phyloP scores from a whole-genome alignment of 2,888 invertebrate genomes.

The Catonia carolina region DNA sequence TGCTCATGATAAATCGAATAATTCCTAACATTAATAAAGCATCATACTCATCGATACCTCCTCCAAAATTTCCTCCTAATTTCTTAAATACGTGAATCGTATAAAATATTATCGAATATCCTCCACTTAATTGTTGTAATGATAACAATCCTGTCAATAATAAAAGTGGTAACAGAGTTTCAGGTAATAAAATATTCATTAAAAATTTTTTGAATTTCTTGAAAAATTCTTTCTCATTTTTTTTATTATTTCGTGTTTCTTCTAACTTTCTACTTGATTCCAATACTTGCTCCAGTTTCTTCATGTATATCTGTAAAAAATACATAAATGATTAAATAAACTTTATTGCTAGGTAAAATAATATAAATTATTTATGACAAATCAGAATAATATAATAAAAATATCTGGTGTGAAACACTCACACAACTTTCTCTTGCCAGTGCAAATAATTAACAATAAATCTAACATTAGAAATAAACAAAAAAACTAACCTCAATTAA shows the following conservation, averaged over 20 bases:
- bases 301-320: slow-evolving; percentile 27
- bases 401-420: too few relatives aligned
- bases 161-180: slow-evolving; percentile 48
- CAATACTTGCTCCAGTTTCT: slow-evolving; percentile 30
- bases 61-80: slow-evolving; percentile 44
- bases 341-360: too few relatives aligned
- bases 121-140: slow-evolving; percentile 52
- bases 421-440: too few relatives aligned
- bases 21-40: slow-evolving; percentile 47
- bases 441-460: too few relatives aligned
- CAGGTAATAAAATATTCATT: slow-evolving; percentile 38
- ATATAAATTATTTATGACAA: too few relatives aligned
- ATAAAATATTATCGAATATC: slow-evolving; percentile 53
- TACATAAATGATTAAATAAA: too few relatives aligned
- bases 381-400: too few relatives aligned
- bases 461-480: too few relatives aligned
- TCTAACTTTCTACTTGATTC: slow-evolving; percentile 21
- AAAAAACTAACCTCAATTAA: too few relatives aligned
- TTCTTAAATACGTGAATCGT: slow-evolving; percentile 48
- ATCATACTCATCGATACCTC: slow-evolving; percentile 45
- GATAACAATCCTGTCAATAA: slow-evolving; percentile 46
- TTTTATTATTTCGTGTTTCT: neutral
- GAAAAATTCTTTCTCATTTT: slow-evolving; percentile 14
- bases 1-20: slow-evolving; percentile 49
- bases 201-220: slow-evolving; percentile 30